phyloP scores from a whole-genome alignment of 2,797 vertebrate species.

The Antennarius maculatus region DNA sequence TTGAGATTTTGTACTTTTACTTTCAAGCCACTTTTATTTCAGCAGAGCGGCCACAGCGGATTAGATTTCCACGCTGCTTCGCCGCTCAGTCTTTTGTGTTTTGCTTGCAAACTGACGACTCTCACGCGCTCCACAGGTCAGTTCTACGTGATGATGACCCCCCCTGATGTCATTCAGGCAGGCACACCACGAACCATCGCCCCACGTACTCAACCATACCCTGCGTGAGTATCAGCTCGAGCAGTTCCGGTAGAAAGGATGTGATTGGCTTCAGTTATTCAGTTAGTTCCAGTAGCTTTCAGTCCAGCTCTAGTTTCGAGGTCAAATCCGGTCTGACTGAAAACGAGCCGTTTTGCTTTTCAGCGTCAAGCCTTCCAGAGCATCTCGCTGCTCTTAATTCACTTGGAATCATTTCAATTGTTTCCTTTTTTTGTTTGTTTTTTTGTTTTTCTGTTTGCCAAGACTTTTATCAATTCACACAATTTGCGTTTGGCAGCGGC shows the following conservation, averaged over 20 bases:
- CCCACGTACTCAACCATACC: constrained; percentile 86
- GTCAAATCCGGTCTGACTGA: constrained; percentile 8
- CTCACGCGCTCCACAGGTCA: constrained; percentile 78
- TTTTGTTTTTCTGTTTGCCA: constrained; percentile 9
- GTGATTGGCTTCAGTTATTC: too few species aligned
- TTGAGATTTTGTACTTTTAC: not conserved
- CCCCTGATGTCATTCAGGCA: constrained; percentile 88
- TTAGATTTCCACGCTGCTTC: not conserved
- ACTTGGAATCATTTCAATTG: constrained; percentile 10
- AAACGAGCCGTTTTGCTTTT: constrained; percentile 15
- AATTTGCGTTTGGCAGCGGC: constrained; percentile 10
- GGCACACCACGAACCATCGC: constrained; percentile 86
- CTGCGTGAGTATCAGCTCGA: constrained; percentile 81
- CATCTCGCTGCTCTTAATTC: constrained; percentile 10
- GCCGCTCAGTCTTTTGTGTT: not conserved
- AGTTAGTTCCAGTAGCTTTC: too few species aligned
- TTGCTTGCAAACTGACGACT: constrained; percentile 10
- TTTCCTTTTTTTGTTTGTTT: not conserved
- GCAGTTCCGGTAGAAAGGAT: not conserved
- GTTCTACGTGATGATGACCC: constrained; percentile 94
- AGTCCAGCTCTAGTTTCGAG: not conserved
- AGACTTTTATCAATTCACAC: constrained; percentile 1
- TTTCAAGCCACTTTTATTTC: not conserved
- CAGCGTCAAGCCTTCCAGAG: constrained; percentile 11
- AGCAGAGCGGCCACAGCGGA: not conserved